Conservation (phyloP, 2,888 invertebrate species). For the Athripsodes cinereus region DNA sequence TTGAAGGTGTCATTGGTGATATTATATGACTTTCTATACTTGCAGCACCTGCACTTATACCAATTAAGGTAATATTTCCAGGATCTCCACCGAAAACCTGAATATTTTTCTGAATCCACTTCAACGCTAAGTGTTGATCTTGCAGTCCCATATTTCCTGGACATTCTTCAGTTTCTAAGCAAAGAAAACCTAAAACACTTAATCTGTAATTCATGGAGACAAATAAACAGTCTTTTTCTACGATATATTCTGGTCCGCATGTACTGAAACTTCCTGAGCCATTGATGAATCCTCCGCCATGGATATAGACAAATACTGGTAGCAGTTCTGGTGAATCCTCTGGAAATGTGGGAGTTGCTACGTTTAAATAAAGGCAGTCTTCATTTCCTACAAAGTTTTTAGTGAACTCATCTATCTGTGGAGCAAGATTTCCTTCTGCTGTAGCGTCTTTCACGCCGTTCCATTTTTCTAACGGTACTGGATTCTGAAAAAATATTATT, state of each 20-base stretch:
- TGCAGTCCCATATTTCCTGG: slow-evolving; percentile 48
- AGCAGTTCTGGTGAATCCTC: slow-evolving; percentile 33
- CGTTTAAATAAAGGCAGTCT: slow-evolving; percentile 45
- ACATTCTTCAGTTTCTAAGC: slow-evolving; percentile 39
- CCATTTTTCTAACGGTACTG: slow-evolving; percentile 39
- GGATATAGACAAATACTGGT: slow-evolving; percentile 46
- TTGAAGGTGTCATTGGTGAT: slow-evolving; percentile 38
- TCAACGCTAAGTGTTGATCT: slow-evolving; percentile 43
- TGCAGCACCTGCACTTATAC: slow-evolving; percentile 43
- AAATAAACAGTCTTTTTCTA: slow-evolving; percentile 41
- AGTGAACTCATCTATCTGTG: slow-evolving; percentile 29
- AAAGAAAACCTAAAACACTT: slow-evolving; percentile 45
- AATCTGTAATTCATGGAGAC: slow-evolving; percentile 49
- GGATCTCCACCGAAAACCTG: slow-evolving; percentile 39
- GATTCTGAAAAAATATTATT: slow-evolving; percentile 33
- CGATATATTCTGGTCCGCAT: slow-evolving; percentile 43
- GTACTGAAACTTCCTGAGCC: slow-evolving; percentile 43
- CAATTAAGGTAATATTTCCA: slow-evolving; percentile 44
- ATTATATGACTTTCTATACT: slow-evolving; percentile 43
- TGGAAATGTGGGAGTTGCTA: slow-evolving; percentile 38
- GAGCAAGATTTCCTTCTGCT: slow-evolving; percentile 33
- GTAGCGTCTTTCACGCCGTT: slow-evolving; percentile 45
- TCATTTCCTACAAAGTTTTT: slow-evolving; percentile 35
- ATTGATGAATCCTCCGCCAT: slow-evolving; percentile 46
- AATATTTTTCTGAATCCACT: slow-evolving; percentile 44